These are phyloP conservation scores for Borostomias antarcticus DNA, from an alignment of 2,797 vertebrate genomes.

Conservation along the genomic window DNA sequence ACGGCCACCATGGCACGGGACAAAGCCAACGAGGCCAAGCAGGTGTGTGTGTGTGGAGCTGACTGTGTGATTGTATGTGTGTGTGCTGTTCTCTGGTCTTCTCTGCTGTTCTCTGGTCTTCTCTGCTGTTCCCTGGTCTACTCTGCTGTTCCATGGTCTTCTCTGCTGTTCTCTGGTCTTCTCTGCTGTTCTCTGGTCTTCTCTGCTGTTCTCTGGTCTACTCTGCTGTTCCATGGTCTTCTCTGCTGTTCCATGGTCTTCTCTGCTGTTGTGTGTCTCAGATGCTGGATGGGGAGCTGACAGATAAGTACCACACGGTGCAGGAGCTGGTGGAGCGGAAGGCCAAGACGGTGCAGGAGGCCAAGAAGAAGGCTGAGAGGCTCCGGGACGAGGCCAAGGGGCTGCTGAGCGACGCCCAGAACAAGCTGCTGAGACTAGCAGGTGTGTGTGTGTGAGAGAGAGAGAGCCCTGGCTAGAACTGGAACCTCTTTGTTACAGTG, in stretches of 20 bases:
- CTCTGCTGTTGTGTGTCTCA: conserved; percentile 51
- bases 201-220: no score
- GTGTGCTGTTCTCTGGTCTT: no score
- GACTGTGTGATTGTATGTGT: no score
- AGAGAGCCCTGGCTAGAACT: background rate
- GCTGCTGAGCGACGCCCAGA: conserved; percentile 85
- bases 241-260: no score
- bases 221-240: no score
- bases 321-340: conserved; percentile 88
- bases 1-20: conserved; percentile 84
- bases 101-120: no score
- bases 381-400: conserved; percentile 86
- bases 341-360: conserved; percentile 82
- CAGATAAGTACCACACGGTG: conserved; percentile 87
- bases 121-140: no score
- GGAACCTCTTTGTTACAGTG: conserved; percentile 1
- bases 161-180: no score
- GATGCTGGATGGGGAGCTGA: conserved; percentile 88
- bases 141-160: no score
- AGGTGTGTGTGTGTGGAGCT: conserved; percentile 69
- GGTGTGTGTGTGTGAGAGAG: conserved; percentile 68
- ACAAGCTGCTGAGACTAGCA: conserved; percentile 86
- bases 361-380: conserved; percentile 85
- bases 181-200: no score
- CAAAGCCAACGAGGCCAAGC: conserved; percentile 90